Evolutionary conservation across 1,140 invertebrate genomes (phyloP).

Genomic region (Ectropis grisescens): DNA sequence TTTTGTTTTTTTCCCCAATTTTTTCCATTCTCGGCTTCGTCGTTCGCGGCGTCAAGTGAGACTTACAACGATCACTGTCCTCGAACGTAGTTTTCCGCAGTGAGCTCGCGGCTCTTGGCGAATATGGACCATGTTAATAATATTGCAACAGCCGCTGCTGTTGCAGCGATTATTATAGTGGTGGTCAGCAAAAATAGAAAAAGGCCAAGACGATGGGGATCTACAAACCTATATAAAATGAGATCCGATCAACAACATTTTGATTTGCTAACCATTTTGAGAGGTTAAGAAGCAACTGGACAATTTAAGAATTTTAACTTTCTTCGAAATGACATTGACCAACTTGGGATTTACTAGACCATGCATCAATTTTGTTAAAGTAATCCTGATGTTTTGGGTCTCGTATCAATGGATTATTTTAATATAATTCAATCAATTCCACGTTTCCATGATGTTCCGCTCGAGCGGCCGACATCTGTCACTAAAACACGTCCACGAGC

Average conservation of each 20-base stretch:
- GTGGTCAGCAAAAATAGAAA: too few relatives aligned
- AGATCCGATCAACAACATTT: too few relatives aligned
- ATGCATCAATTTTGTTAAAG: too few relatives aligned
- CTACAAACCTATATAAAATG: too few relatives aligned
- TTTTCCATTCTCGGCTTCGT: not conserved
- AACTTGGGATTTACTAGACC: too few relatives aligned
- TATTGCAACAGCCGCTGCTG: conserved; percentile 1
- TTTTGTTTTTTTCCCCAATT: too few relatives aligned
- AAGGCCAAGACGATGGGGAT: too few relatives aligned
- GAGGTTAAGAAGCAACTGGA: too few relatives aligned
- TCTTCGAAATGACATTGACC: too few relatives aligned
- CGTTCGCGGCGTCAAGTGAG: not conserved
- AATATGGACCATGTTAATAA: not conserved
- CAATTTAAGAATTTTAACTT: too few relatives aligned
- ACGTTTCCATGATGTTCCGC: conserved; percentile 1
- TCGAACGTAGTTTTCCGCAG: conserved; percentile 2
- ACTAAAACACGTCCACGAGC: conserved; percentile 2
- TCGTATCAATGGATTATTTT: not conserved
- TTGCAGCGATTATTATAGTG: not conserved
- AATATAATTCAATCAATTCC: not conserved
- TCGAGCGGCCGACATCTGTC: conserved; percentile 1
- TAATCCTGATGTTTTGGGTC: too few relatives aligned
- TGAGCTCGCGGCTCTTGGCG: conserved; percentile 1
- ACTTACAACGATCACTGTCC: conserved; percentile 1
- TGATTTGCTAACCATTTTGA: too few relatives aligned